Evolutionary conservation across 2,888 invertebrate species (phyloP), one percentile per base, ranked within the genome.

Genomic region (Onthophagus sagittarius): DNA sequence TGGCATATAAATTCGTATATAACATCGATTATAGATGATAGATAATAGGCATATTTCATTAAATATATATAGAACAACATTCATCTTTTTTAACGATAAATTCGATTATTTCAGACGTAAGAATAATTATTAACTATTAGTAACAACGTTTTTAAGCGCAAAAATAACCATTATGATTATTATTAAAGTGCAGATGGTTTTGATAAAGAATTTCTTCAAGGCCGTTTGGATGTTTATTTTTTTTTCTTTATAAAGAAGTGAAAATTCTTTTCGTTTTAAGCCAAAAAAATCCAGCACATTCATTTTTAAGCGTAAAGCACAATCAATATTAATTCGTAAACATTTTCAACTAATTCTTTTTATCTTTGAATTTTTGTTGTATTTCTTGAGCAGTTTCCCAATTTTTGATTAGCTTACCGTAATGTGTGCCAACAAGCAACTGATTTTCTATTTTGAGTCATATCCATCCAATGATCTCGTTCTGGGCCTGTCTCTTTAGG

Each of bases 381-480:
- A 23, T 75, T 15, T 73, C 70, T 78, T 77, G 77, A 78, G 78
- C 78, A 76, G 72, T 63, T 62, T 23, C 23, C 23, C 23, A 13
- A 15, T 69, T 53, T 39, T 69, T 31, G 5, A 53, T 23, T 62
- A 69, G 53, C 77, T 87, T 91, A 92, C 86, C 91, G 90, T 77
- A 95, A 88, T 77, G 91, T 92, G 86, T 96, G 96, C 96, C 96
- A 96, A 91, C 94, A 94, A 78, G 95, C 94, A 79, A 94, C 92
- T 15, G 95, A 92, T 83, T 95, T 95, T 79, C 96, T 90, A 85
- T 94, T 93, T 81, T 93, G 92, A 71, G 92, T 90, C 93, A 96
- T 95, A 81, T 95, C 94, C 77, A 92, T 90, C 96, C 96, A 96
- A 86, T 96, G 96, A 79, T 93, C 92, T 72, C 92, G 91, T 80